These are phyloP conservation scores for Chaetophractus vellerosus DNA, from an alignment of 2,797 vertebrate genomes.

Conservation along the genomic window DNA sequence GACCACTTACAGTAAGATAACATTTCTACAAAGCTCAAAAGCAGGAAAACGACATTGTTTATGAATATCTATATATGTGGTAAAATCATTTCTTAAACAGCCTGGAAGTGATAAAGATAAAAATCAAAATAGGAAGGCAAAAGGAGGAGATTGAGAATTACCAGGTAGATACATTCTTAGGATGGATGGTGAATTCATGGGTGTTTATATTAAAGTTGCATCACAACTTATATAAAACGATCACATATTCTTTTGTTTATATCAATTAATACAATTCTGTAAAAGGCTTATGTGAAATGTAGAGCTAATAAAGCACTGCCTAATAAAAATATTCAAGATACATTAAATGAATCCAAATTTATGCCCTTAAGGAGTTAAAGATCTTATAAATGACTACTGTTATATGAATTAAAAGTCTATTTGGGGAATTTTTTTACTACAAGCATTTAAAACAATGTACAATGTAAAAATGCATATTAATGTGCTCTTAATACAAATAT, in stretches of 20 bases:
- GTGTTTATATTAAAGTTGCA: not conserved
- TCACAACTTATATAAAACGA: not conserved
- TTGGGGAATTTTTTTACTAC: not conserved
- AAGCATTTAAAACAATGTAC: not conserved
- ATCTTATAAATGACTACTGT: not conserved
- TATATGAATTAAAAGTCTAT: slow-evolving; percentile 47
- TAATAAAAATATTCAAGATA: not conserved
- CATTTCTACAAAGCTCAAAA: not conserved
- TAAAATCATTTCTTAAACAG: not conserved
- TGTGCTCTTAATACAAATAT: not conserved
- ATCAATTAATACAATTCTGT: not conserved
- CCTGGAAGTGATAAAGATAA: not conserved
- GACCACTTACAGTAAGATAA: not conserved
- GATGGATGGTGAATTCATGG: rapidly evolving
- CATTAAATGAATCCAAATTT: not conserved
- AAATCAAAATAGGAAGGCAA: not conserved
- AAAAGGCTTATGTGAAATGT: not conserved
- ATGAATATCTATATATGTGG: not conserved
- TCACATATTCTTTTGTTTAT: not conserved
- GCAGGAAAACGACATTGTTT: not conserved
- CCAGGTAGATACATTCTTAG: rapidly evolving
- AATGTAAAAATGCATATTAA: too few species aligned
- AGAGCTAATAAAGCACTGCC: not conserved
- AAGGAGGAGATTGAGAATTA: too few species aligned
- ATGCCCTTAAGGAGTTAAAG: not conserved